phyloP scores from a whole-genome alignment of 2,888 invertebrate genomes.

The Ryuthela nishihirai region DNA sequence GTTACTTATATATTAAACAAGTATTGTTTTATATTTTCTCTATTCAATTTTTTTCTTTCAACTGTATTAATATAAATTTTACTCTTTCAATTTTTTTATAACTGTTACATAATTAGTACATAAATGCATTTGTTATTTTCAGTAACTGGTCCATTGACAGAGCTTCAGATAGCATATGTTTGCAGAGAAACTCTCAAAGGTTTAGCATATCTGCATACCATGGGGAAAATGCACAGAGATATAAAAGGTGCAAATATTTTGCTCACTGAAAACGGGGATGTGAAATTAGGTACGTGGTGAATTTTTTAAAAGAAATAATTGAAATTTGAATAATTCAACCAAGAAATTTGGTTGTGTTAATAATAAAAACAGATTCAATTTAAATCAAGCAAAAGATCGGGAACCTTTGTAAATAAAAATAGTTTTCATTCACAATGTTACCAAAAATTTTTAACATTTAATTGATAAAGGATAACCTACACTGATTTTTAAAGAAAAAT shows the following conservation, averaged over 20 bases:
- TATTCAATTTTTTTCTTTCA: neutral
- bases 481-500: too few relatives aligned
- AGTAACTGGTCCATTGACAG: constrained; percentile 59
- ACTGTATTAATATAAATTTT: neutral
- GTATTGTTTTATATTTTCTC: neutral
- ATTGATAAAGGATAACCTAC: too few relatives aligned
- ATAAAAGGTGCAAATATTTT: constrained; percentile 94
- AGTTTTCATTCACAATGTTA: too few relatives aligned
- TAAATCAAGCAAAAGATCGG: too few relatives aligned
- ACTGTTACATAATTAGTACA: neutral
- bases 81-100: neutral
- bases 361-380: neutral
- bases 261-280: constrained; percentile 91
- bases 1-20: neutral
- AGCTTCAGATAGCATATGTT: constrained; percentile 97
- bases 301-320: too few relatives aligned
- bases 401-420: too few relatives aligned
- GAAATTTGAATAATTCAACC: neutral
- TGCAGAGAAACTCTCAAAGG: constrained; percentile 94
- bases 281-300: constrained; percentile 64
- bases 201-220: constrained; percentile 87
- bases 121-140: neutral
- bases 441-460: too few relatives aligned
- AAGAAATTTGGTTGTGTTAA: neutral
- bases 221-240: constrained; percentile 95